Evolutionary conservation across 2,888 invertebrate species (phyloP).

Genomic region (Neria commutata): DNA sequence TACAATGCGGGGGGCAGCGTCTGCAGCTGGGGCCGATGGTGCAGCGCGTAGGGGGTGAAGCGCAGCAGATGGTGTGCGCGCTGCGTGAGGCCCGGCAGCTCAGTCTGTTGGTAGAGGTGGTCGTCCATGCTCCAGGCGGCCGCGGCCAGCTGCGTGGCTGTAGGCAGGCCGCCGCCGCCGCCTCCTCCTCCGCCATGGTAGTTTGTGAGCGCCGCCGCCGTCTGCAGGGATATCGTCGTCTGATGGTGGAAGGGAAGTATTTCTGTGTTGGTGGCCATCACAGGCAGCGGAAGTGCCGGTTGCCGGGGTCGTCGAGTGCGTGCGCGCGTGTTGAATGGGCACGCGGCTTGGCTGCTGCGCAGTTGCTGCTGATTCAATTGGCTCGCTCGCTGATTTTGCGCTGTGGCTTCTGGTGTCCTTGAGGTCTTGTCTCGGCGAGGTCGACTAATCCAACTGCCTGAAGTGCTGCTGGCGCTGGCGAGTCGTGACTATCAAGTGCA

Average conservation of each 20-base stretch:
- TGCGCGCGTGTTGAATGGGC: neutral
- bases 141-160: constrained; percentile 40
- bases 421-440: too few species aligned
- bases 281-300: neutral
- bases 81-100: constrained; percentile 59
- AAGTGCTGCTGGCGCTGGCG: too few species aligned
- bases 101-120: constrained; percentile 60
- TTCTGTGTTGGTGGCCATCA: constrained; percentile 59
- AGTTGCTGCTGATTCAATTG: too few species aligned
- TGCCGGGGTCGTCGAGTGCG: neutral
- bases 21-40: constrained; percentile 68
- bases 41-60: constrained; percentile 70
- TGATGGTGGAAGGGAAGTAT: constrained; percentile 60
- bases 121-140: constrained; percentile 52
- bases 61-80: constrained; percentile 60
- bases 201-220: constrained; percentile 56
- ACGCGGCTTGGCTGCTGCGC: neutral
- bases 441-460: neutral
- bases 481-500: neutral
- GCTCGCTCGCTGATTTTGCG: too few species aligned
- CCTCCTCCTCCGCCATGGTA: constrained; percentile 55
- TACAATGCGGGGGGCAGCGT: constrained; percentile 55
- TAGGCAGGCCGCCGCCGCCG: constrained; percentile 32
- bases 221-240: constrained; percentile 57
- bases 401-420: too few species aligned